These are phyloP conservation scores for Girardinus metallicus DNA, from an alignment of 2,797 vertebrate species.

Conservation along the genomic window DNA sequence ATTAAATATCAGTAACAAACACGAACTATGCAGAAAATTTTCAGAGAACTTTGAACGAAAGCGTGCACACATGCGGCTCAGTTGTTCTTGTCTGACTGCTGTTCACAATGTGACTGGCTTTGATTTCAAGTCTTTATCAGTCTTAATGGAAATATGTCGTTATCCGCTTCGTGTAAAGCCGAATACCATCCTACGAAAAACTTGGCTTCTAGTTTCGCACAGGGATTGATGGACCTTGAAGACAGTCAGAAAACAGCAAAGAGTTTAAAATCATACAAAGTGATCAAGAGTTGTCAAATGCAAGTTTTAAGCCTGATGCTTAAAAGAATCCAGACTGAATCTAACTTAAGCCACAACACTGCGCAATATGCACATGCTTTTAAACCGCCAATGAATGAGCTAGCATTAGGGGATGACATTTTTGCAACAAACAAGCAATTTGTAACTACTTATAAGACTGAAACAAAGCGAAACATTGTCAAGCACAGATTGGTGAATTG, in stretches of 20 bases:
- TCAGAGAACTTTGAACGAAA: slow-evolving; percentile 11
- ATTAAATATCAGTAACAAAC: slow-evolving; percentile 18
- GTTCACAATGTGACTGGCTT: slow-evolving; percentile 12
- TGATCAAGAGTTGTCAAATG: neutral
- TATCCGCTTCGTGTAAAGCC: slow-evolving; percentile 84
- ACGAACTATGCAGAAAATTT: slow-evolving; percentile 2
- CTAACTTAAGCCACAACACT: neutral
- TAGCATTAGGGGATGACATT: neutral
- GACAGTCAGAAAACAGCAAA: slow-evolving; percentile 9
- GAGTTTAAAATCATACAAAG: neutral
- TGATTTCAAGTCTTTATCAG: slow-evolving; percentile 48
- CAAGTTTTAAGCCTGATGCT: neutral
- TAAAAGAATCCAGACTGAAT: neutral
- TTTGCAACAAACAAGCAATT: neutral
- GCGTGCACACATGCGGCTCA: neutral
- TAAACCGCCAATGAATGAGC: neutral
- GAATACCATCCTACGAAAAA: slow-evolving; percentile 86
- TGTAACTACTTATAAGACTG: neutral
- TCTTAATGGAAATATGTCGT: slow-evolving; percentile 80
- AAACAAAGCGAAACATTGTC: neutral
- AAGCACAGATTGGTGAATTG: neutral
- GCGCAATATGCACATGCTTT: neutral
- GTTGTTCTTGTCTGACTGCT: slow-evolving; percentile 9
- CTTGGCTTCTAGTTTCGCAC: slow-evolving; percentile 87
- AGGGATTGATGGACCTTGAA: slow-evolving; percentile 87